These are phyloP conservation scores for Rafetus swinhoei DNA, from an alignment of 2,113 vertebrate species.

Conservation along the genomic window DNA sequence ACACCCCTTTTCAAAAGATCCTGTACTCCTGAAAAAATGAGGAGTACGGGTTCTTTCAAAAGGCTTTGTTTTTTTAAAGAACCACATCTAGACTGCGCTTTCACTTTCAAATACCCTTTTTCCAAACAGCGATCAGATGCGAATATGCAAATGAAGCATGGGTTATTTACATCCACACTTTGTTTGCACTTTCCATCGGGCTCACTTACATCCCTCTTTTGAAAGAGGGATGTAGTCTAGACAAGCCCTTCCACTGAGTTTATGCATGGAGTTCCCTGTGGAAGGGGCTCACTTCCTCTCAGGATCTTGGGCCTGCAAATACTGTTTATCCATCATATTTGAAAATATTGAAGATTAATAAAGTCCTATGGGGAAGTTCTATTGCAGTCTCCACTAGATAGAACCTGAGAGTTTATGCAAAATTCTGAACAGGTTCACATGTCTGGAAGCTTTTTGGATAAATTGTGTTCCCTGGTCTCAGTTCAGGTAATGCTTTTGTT, in stretches of 20 bases:
- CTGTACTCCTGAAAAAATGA: too few species aligned
- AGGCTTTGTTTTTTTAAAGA: too few species aligned
- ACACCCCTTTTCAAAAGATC: too few species aligned
- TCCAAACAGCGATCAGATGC: too few species aligned
- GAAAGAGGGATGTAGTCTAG: too few species aligned
- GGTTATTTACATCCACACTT: too few species aligned
- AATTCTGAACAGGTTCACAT: background rate
- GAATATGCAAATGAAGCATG: too few species aligned
- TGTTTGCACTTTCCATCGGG: too few species aligned
- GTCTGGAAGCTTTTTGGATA: background rate
- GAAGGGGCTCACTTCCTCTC: background rate
- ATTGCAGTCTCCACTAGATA: background rate
- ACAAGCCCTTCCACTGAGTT: background rate
- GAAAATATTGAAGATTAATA: background rate
- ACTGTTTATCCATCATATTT: background rate
- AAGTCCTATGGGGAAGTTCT: background rate
- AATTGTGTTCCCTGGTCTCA: background rate
- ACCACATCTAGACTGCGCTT: too few species aligned
- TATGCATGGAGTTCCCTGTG: background rate
- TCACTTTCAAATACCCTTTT: too few species aligned
- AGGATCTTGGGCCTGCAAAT: background rate
- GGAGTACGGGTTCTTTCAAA: too few species aligned
- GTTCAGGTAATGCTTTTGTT: background rate
- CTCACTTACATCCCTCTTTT: too few species aligned
- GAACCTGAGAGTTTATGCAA: background rate